Percentiles rank a stretch among this genome's conserved stretches.
Conservation (phyloP, 2,888 invertebrate species). For the Melipona beecheii region DNA sequence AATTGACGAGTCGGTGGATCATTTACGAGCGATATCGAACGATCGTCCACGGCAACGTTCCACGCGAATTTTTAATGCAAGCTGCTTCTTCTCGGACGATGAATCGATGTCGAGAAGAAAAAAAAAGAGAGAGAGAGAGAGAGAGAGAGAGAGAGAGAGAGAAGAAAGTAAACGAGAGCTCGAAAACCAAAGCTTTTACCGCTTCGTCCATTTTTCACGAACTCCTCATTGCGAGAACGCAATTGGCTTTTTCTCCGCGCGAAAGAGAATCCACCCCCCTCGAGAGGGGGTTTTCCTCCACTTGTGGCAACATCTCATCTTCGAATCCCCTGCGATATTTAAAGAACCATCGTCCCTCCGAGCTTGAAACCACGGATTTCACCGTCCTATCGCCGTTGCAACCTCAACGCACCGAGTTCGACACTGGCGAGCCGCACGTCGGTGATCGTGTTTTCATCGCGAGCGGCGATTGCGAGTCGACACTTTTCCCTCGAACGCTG, state of each 20-base stretch:
- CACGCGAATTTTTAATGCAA: background rate
- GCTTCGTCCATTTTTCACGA: background rate
- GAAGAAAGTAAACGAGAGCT: background rate
- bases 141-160: background rate
- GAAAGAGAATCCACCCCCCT: background rate
- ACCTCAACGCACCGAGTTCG: background rate
- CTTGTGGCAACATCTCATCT: background rate
- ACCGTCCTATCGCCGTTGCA: background rate
- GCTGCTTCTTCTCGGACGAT: background rate
- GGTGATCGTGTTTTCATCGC: background rate
- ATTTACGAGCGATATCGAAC: background rate
- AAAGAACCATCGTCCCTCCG: no score
- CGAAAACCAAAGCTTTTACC: slow-evolving; percentile 5
- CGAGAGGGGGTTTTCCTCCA: background rate
- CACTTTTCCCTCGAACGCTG: background rate
- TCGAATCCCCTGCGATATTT: background rate
- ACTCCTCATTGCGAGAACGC: background rate
- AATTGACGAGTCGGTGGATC: background rate
- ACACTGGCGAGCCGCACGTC: background rate
- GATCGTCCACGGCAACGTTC: background rate
- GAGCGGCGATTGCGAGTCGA: background rate
- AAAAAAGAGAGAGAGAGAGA: no score
- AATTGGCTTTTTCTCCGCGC: background rate
- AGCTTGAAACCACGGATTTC: background rate
- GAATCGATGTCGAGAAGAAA: background rate